These are phyloP conservation scores for Actinia equina DNA, from an alignment of 64 coral and sea anemone genomes.

Conservation along the genomic window DNA sequence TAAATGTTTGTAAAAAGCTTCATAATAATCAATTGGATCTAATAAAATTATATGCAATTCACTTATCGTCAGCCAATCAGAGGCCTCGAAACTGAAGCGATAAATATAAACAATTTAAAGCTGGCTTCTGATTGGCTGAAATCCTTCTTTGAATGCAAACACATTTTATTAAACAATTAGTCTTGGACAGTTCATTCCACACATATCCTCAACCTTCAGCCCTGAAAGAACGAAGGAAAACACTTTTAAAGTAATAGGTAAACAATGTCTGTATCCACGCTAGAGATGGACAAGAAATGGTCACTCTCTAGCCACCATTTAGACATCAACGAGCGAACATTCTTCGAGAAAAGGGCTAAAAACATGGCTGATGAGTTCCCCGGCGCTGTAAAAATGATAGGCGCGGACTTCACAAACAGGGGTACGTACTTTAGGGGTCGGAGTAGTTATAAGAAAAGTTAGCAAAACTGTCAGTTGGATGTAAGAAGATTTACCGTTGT, in stretches of 20 bases:
- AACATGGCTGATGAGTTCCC: not conserved
- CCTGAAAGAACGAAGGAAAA: slow-evolving; percentile 34
- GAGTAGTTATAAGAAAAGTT: not conserved
- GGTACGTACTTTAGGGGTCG: not conserved
- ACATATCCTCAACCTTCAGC: slow-evolving; percentile 60
- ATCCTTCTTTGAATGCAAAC: slow-evolving; percentile 68
- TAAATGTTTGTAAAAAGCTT: slow-evolving; percentile 30
- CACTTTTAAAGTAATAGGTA: not conserved
- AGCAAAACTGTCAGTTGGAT: not conserved
- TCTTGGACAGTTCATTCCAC: slow-evolving; percentile 69
- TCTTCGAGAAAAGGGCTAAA: not conserved
- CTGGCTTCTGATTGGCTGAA: slow-evolving; percentile 56
- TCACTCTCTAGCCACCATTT: not conserved
- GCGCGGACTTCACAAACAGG: not conserved
- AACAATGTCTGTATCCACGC: slow-evolving; percentile 32
- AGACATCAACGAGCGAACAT: not conserved
- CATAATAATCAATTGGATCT: slow-evolving; percentile 82
- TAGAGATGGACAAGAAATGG: not conserved
- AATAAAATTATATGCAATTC: slow-evolving; percentile 65
- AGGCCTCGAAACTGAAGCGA: slow-evolving; percentile 17
- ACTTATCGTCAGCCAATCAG: slow-evolving; percentile 61
- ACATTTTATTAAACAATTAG: slow-evolving; percentile 92
- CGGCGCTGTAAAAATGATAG: not conserved
- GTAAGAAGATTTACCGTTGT: not conserved
- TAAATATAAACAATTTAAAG: slow-evolving; percentile 69